Evolutionary conservation across 2,113 vertebrate genomes (phyloP).

Genomic region (Cinclus cinclus): DNA sequence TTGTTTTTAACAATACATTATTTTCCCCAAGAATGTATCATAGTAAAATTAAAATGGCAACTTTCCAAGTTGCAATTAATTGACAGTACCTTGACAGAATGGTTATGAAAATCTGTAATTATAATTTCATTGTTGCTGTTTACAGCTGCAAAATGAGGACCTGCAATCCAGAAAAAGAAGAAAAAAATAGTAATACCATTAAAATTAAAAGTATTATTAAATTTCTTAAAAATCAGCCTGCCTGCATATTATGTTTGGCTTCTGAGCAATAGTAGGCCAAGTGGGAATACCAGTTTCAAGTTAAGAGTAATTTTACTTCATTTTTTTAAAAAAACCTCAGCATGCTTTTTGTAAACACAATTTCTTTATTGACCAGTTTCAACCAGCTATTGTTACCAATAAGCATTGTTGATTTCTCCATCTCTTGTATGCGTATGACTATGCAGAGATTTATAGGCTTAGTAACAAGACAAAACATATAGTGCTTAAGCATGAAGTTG

Average conservation of each 20-base stretch:
- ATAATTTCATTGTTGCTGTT: slow-evolving; percentile 99
- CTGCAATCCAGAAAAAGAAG: slow-evolving; percentile 69
- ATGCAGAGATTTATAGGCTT: not conserved
- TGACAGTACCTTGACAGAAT: slow-evolving; percentile 92
- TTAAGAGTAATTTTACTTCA: not conserved
- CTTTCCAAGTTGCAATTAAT: not conserved
- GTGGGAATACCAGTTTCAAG: not conserved
- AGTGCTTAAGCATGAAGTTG: not conserved
- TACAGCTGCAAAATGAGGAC: slow-evolving; percentile 93
- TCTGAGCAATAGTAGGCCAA: not conserved
- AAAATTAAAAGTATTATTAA: not conserved
- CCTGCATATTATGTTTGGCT: not conserved
- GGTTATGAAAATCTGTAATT: slow-evolving; percentile 97
- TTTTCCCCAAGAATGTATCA: not conserved
- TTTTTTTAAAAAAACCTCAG: not conserved
- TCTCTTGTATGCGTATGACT: not conserved
- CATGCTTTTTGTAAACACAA: not conserved
- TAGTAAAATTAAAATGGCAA: not conserved
- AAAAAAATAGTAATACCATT: not conserved
- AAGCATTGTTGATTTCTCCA: not conserved
- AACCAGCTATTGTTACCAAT: not conserved
- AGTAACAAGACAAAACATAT: not conserved
- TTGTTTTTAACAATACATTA: not conserved
- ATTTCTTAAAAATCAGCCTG: not conserved
- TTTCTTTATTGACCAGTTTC: not conserved